Evolutionary conservation across 2,797 vertebrate genomes (phyloP), one percentile per base, ranked within the genome.

Genomic region (Momotus momota): DNA sequence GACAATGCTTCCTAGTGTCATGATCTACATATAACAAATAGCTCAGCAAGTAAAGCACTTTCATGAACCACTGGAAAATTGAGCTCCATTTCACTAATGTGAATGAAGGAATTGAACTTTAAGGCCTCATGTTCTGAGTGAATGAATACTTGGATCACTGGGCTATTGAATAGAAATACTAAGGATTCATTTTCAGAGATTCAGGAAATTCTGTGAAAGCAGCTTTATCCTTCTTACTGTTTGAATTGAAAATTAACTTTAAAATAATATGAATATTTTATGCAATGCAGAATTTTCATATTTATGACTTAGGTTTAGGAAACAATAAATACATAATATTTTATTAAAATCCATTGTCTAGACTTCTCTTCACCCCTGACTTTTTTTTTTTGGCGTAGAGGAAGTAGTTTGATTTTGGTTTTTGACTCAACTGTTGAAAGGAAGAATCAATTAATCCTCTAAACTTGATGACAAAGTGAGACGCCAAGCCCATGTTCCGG

Each of bases 291-390:
- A 7, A 27, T 75, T 78, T 67, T 67, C 18, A 26, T 54, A 7
- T 60, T 71, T 65, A 22, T 55, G 16, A 14, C 5, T 78, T 70
- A 7, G 15, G 4, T 60, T 91, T 81, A 60, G 38, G 49, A 69
- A 93, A 33, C 1, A 62, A 31, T 16, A 40, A 49, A 41, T 29
- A n/a, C 7, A 20, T 7, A 41, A 1, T 5, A 41, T 65, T 83
- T 67, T 26, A 38, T 49, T 61, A 54, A 78, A 81, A 49, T n/a
- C 46, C 7, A 18, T 61, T 78, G 17, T 64, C 13, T 19, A 5
- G 1, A 19, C 5, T 69, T 49, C 29, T 23, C 10, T 38, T 7
- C 3, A 14, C 10, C 7, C 2, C 0, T 3, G 7, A 5, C 6
- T 41, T 90, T 57, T 6, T 4, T 4, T 5, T 35, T 35, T 35